A percentile compares a stretch with the other conserved stretches of the same genome.
These are phyloP conservation scores for Coptodon bakossiorum DNA, from an alignment of 2,113 vertebrate genomes.

Conservation along the genomic window DNA sequence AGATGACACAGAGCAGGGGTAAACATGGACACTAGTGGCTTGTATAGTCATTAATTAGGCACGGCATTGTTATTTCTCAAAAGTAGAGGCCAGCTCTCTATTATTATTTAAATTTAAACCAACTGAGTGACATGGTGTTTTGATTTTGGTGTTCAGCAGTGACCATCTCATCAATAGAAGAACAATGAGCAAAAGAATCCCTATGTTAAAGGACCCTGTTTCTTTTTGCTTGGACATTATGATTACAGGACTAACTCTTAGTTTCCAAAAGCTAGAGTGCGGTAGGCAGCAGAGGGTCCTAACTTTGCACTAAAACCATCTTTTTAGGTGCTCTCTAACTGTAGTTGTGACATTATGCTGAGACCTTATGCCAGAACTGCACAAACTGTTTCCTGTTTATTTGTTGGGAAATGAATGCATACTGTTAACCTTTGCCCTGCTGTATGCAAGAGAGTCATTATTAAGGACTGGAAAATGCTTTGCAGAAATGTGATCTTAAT, in stretches of 20 bases:
- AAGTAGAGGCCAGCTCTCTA: neutral
- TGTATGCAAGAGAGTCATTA: neutral
- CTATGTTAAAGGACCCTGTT: neutral
- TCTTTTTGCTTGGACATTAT: neutral
- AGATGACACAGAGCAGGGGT: slow-evolving; percentile 38
- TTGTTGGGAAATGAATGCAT: neutral
- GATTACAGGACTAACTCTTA: neutral
- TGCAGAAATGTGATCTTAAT: neutral
- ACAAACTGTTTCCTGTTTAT: neutral
- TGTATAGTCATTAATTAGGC: slow-evolving; percentile 47
- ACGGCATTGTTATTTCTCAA: neutral
- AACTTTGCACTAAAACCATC: neutral
- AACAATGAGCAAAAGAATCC: neutral
- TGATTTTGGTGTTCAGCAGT: neutral
- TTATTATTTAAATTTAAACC: neutral
- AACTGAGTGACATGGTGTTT: neutral
- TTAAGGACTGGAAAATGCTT: neutral
- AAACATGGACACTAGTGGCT: slow-evolving; percentile 26
- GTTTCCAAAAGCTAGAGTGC: neutral
- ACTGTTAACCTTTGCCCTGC: neutral
- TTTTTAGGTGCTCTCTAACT: neutral
- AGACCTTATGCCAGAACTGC: neutral
- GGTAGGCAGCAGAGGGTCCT: neutral
- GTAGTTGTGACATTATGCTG: neutral
- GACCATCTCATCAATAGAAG: neutral